A percentile compares a stretch with the other conserved stretches of the same genome.
These are phyloP conservation scores for Heliopora coerulea DNA, from an alignment of 92 coral and sea anemone species.

Conservation along the genomic window DNA sequence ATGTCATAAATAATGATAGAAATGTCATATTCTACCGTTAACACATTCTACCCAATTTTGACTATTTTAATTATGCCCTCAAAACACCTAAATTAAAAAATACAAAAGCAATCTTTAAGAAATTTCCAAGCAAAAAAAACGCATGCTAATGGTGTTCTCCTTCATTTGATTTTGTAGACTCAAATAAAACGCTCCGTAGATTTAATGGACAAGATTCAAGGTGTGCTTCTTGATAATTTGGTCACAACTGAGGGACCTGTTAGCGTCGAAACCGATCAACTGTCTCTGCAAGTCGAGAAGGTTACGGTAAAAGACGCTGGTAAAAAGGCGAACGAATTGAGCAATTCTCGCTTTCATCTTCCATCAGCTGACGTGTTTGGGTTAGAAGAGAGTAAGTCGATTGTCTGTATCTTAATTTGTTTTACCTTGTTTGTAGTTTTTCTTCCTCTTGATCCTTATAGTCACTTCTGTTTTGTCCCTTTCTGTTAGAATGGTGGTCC, in stretches of 20 bases:
- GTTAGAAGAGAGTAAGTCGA: slow-evolving; percentile 22
- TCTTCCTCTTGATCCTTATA: too few relatives aligned
- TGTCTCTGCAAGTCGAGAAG: slow-evolving; percentile 55
- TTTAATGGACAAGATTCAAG: slow-evolving; percentile 18
- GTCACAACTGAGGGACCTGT: slow-evolving; percentile 57
- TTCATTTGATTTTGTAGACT: slow-evolving; percentile 3
- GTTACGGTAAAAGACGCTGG: slow-evolving; percentile 38
- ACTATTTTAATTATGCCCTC: too few relatives aligned
- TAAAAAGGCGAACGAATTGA: slow-evolving; percentile 41
- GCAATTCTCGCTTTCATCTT: slow-evolving; percentile 30
- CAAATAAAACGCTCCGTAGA: background rate
- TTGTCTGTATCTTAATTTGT: background rate
- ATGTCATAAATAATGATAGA: too few relatives aligned
- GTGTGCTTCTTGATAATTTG: slow-evolving; percentile 30
- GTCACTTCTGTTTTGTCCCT: too few relatives aligned
- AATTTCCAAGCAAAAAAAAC: too few relatives aligned
- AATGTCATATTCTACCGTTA: too few relatives aligned
- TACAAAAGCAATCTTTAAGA: too few relatives aligned
- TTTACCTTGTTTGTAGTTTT: background rate
- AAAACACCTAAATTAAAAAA: too few relatives aligned
- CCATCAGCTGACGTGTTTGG: slow-evolving; percentile 57
- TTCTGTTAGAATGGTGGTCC: too few relatives aligned
- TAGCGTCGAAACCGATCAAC: slow-evolving; percentile 12
- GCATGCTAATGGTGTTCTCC: too few relatives aligned
- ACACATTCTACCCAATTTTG: too few relatives aligned